Evolutionary conservation across 2,113 vertebrate species (phyloP).

Genomic region (Crotalus tigris): DNA sequence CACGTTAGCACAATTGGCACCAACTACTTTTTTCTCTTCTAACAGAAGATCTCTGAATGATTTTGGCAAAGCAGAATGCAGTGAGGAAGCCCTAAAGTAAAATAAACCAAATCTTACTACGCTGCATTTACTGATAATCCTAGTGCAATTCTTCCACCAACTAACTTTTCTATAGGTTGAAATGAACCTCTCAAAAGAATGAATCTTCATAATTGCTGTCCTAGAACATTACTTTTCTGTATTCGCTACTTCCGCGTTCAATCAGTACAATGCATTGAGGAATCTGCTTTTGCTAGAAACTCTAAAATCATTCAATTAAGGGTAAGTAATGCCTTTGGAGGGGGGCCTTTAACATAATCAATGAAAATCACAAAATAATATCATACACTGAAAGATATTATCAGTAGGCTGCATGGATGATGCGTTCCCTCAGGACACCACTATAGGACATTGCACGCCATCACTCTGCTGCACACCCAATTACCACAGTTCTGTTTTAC

Average conservation of each 20-base stretch:
- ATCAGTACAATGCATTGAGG: background rate
- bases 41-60: constrained; percentile 84
- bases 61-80: constrained; percentile 75
- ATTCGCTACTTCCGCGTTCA: background rate
- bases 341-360: background rate
- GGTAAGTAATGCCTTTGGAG: background rate
- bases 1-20: constrained; percentile 72
- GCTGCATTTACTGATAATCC: background rate
- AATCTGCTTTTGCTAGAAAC: background rate
- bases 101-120: background rate
- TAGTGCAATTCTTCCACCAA: background rate
- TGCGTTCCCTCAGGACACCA: no score
- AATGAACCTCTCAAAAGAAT: background rate
- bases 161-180: background rate
- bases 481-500: no score
- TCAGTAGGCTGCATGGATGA: background rate
- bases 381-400: background rate
- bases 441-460: no score
- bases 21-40: constrained; percentile 79
- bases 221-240: background rate
- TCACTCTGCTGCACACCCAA: no score
- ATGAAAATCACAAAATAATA: background rate
- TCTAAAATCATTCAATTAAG: background rate
- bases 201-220: background rate
- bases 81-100: constrained; percentile 73